phyloP scores from a whole-genome alignment of 64 coral and sea anemone species.

The Actinia equina region DNA sequence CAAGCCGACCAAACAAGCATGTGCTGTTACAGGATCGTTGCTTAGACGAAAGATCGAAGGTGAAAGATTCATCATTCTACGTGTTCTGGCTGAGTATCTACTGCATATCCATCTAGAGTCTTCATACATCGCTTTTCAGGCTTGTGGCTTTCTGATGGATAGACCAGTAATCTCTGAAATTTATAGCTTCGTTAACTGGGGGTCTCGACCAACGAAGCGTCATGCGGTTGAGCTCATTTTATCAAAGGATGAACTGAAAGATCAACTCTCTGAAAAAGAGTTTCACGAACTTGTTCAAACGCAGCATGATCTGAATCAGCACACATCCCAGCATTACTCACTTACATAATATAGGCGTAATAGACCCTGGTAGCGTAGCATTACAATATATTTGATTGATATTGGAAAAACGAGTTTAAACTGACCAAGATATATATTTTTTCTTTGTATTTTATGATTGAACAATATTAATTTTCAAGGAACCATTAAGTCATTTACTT shows the following conservation, averaged over 20 bases:
- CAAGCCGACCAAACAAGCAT: constrained; percentile 78
- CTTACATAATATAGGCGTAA: too few relatives aligned
- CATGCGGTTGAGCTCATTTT: constrained; percentile 58
- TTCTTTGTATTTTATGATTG: too few relatives aligned
- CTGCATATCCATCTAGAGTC: constrained; percentile 62
- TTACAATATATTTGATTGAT: too few relatives aligned
- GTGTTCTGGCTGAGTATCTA: constrained; percentile 49
- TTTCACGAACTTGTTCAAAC: constrained; percentile 45
- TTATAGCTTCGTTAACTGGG: constrained; percentile 21
- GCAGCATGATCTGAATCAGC: background rate
- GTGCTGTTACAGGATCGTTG: constrained; percentile 59
- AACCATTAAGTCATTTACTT: too few relatives aligned
- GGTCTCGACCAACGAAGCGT: background rate
- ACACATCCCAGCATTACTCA: too few relatives aligned
- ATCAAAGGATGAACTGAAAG: constrained; percentile 66
- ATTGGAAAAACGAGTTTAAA: too few relatives aligned
- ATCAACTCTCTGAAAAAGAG: constrained; percentile 48
- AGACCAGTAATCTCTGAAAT: constrained; percentile 56
- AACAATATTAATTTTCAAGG: too few relatives aligned
- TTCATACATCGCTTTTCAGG: constrained; percentile 61
- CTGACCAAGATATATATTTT: too few relatives aligned
- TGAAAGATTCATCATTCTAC: constrained; percentile 41
- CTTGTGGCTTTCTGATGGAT: constrained; percentile 58
- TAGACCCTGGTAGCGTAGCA: too few relatives aligned
- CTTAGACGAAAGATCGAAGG: constrained; percentile 7